These are phyloP conservation scores for Falco berigora DNA, from an alignment of 2,797 vertebrate genomes.

Conservation along the genomic window DNA sequence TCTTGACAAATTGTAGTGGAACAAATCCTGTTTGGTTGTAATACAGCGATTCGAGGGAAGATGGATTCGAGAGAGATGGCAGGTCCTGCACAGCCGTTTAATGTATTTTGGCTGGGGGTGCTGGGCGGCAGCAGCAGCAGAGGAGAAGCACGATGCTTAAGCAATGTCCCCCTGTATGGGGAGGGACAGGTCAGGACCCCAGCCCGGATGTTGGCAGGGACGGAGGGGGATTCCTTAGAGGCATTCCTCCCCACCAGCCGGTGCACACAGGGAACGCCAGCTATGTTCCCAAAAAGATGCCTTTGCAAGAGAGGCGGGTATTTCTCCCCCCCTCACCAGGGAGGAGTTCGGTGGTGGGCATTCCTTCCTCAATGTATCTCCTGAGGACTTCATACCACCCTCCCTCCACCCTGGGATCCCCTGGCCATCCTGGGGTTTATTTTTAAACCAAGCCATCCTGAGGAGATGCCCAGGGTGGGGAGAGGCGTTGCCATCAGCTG, in stretches of 20 bases:
- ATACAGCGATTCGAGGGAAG: slow-evolving; percentile 29
- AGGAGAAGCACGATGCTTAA: accelerated
- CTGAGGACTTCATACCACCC: neutral
- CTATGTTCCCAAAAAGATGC: neutral
- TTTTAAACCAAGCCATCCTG: neutral
- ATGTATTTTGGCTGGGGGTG: neutral
- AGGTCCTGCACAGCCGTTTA: accelerated
- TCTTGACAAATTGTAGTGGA: slow-evolving; percentile 60
- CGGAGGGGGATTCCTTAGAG: neutral
- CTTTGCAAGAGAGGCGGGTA: neutral
- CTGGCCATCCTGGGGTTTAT: neutral
- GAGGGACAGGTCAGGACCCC: neutral
- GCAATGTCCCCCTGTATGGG: neutral
- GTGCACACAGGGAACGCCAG: neutral
- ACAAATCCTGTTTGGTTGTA: slow-evolving; percentile 68
- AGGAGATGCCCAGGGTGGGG: neutral
- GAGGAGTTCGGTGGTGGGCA: neutral
- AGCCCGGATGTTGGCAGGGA: neutral
- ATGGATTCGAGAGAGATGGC: slow-evolving; percentile 21
- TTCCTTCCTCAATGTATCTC: neutral
- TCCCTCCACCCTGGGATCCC: neutral
- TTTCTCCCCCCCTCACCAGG: neutral
- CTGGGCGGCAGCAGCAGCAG: accelerated
- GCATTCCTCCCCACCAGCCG: neutral
- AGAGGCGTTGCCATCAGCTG: neutral